These are phyloP conservation scores for Aleiodes sp. DNA, from an alignment of 1,140 invertebrate species.

Conservation along the genomic window DNA sequence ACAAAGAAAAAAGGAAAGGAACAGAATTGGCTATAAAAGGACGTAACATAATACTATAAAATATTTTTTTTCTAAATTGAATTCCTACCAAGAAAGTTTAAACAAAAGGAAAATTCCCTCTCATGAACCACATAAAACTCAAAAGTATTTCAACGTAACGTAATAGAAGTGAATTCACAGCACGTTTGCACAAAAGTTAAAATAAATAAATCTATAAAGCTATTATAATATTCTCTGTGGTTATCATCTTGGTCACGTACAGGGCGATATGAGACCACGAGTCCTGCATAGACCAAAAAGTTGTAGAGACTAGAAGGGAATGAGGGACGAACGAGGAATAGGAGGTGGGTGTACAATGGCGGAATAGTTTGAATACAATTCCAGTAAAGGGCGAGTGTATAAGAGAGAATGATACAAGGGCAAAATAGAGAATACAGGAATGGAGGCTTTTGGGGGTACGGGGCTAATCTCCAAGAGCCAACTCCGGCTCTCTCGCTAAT, in stretches of 20 bases:
- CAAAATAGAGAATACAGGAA: slow-evolving; percentile 4
- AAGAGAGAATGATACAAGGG: not conserved
- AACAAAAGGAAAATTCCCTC: not conserved
- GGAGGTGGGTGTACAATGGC: too few species aligned
- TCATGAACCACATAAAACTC: not conserved
- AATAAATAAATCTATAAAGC: slow-evolving; percentile 13
- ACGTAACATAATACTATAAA: too few species aligned
- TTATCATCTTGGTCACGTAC: slow-evolving; percentile 13
- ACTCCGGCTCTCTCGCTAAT: slow-evolving; percentile 4
- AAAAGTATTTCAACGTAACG: not conserved
- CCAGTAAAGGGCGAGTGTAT: too few species aligned
- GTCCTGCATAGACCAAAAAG: slow-evolving; percentile 9
- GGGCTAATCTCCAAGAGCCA: not conserved
- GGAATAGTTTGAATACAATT: too few species aligned
- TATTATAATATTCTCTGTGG: slow-evolving; percentile 4
- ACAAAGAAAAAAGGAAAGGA: too few species aligned
- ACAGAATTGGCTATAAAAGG: too few species aligned
- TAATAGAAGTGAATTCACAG: not conserved
- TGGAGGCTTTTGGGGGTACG: not conserved
- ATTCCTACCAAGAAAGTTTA: not conserved
- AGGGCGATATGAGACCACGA: not conserved
- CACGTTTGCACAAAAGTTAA: slow-evolving; percentile 12
- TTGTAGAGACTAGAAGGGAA: too few species aligned
- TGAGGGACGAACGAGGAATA: too few species aligned
- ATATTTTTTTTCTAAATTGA: too few species aligned